phyloP scores from a whole-genome alignment of 2,113 vertebrate genomes.

The Stercorarius parasiticus region DNA sequence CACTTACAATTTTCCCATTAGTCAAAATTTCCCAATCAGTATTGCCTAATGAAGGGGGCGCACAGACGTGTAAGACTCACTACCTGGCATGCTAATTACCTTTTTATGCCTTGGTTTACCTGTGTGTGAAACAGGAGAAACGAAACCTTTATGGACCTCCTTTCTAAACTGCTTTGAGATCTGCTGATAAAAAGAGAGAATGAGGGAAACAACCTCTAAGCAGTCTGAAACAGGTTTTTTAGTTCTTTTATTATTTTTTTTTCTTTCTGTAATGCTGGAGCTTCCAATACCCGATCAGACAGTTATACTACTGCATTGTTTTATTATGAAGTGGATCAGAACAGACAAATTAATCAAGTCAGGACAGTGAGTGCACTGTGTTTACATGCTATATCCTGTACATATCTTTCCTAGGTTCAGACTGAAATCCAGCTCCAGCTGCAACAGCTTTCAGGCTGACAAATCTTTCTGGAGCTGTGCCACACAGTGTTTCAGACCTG shows the following conservation, averaged over 20 bases:
- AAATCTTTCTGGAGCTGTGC: not conserved
- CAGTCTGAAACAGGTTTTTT: not conserved
- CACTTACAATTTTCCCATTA: not conserved
- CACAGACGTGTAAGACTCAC: not conserved
- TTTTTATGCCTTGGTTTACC: not conserved
- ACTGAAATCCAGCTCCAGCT: constrained; percentile 9
- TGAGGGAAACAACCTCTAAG: not conserved
- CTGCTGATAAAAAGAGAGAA: not conserved
- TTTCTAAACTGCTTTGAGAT: not conserved
- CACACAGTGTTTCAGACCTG: not conserved
- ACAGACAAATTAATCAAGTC: not conserved
- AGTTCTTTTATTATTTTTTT: not conserved
- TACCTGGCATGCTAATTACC: not conserved
- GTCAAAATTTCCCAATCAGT: not conserved
- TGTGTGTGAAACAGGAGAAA: not conserved
- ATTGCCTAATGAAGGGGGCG: not conserved
- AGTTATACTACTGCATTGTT: not conserved
- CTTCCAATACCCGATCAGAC: not conserved
- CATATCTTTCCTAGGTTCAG: not conserved
- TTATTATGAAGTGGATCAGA: not conserved
- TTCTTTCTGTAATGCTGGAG: not conserved
- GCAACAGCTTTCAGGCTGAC: constrained; percentile 9
- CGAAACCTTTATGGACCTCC: not conserved
- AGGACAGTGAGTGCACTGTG: not conserved
- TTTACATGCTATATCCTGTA: not conserved